phyloP scores from a whole-genome alignment of 2,797 vertebrate genomes.

The Rachycentron canadum region DNA sequence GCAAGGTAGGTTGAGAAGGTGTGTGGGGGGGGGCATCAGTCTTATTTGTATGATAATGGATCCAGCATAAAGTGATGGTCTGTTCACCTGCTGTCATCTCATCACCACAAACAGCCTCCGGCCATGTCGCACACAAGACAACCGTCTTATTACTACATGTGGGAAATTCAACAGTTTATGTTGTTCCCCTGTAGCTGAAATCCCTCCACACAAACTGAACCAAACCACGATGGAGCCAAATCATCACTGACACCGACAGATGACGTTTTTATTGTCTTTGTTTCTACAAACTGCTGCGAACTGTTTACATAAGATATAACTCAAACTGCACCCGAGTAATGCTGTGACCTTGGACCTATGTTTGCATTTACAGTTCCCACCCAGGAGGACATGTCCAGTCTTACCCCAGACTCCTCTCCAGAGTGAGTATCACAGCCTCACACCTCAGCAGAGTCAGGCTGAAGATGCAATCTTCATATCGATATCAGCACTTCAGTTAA shows the following conservation, averaged over 20 bases:
- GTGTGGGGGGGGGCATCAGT: constrained; percentile 10
- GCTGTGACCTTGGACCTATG: constrained; percentile 42
- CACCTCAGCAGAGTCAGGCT: background rate
- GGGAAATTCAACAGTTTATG: background rate
- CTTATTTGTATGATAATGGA: constrained; percentile 50
- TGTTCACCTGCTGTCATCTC: constrained; percentile 49
- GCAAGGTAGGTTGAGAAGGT: constrained; percentile 86
- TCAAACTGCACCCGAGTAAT: background rate
- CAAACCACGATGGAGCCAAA: background rate
- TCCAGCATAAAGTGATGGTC: constrained; percentile 13
- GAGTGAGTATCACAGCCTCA: constrained; percentile 90
- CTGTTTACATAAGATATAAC: background rate
- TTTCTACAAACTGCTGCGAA: background rate
- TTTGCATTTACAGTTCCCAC: constrained; percentile 90
- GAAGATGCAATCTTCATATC: no score
- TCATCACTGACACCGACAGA: background rate
- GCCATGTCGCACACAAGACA: constrained; percentile 31
- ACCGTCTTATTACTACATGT: constrained; percentile 20
- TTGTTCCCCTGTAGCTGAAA: no score
- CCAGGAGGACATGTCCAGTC: constrained; percentile 98
- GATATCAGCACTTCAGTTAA: no score
- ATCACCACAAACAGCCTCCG: background rate
- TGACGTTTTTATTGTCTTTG: background rate
- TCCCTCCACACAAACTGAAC: background rate
- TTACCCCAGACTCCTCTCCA: constrained; percentile 98